Evolutionary conservation across 2,888 invertebrate species (phyloP), one percentile per base, ranked within the genome.

Genomic region (Melinaea marsaeus): DNA sequence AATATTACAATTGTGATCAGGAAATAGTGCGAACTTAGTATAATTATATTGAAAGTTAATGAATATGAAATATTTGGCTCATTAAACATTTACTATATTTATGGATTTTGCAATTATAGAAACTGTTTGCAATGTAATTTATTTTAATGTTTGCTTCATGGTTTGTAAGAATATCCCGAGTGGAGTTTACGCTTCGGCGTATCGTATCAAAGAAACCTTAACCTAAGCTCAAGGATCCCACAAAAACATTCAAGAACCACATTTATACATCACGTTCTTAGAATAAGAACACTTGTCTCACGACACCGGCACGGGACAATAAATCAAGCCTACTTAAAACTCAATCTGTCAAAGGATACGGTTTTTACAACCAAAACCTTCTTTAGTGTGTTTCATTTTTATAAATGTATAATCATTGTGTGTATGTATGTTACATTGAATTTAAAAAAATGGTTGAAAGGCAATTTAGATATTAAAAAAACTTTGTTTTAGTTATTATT

Each of bases 311-410:
- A 79, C 72, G 71, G 68, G 59, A 69, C 75, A 77, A 86, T 89
- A 90, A 90, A 90, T 90, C 88, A 86, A 79, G 69, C 73, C 83
- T 87, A 81, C 83, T 89, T 85, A 88, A 86, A 84, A 83, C 77
- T 79, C 75, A 66, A 77, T 78, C 67, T 71, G 71, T 75, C 73
- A 75, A 66, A 67, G 63, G 54, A 57, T 58, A 42, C 35, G 46
- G 22, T 61, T 58, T 62, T 67, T 67, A 64, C 2, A 64, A 13
- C 57, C 9, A 46, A 62, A 55, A 64, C 64, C n/a, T 37, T 58
- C 9, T 55, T 11, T 33, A 32, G 34, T 51, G 22, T 55, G 5
- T 22, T 32, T 55, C 47, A 47, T 46, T 9, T 54, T 57, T 22
- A 35, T 34, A 37, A 46, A 32, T 3, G 46, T 37, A 33, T 13